Evolutionary conservation across 2,888 invertebrate genomes (phyloP).

Genomic region (Sphaeridia pumilis): DNA sequence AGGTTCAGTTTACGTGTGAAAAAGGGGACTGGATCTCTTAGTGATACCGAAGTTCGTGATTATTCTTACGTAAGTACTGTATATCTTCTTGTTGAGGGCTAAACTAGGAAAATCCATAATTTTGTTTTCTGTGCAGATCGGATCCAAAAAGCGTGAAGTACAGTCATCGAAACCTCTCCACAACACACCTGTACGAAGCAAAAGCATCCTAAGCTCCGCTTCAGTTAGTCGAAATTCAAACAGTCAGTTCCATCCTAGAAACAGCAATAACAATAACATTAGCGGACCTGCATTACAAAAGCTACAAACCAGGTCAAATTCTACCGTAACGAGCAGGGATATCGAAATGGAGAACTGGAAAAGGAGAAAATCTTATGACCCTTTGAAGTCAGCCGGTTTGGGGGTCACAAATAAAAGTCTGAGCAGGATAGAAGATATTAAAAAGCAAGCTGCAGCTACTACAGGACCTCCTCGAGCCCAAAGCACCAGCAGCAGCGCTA

Average conservation of each 20-base stretch:
- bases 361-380: slow-evolving; percentile 87
- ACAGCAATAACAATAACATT: slow-evolving; percentile 7
- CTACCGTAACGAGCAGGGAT: slow-evolving; percentile 62
- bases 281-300: slow-evolving; percentile 15
- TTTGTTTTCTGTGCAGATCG: neutral
- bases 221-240: slow-evolving; percentile 9
- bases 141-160: neutral
- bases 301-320: slow-evolving; percentile 41
- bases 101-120: neutral
- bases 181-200: slow-evolving; percentile 5
- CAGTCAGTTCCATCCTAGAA: slow-evolving; percentile 1
- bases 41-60: slow-evolving; percentile 10
- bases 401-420: slow-evolving; percentile 45
- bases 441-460: too few relatives aligned
- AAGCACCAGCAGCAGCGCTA: too few relatives aligned
- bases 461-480: too few relatives aligned
- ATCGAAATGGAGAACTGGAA: slow-evolving; percentile 91
- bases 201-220: slow-evolving; percentile 11
- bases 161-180: slow-evolving; percentile 3
- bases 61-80: slow-evolving; percentile 5
- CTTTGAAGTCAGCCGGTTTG: slow-evolving; percentile 83
- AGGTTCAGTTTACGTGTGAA: slow-evolving; percentile 50
- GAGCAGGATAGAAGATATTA: slow-evolving; percentile 1
- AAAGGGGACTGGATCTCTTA: slow-evolving; percentile 16
- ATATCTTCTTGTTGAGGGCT: neutral